Percentiles rank a stretch among this genome's conserved stretches.
Evolutionary conservation across 2,113 vertebrate genomes (phyloP).

Genomic region (Pampusana beccarii): DNA sequence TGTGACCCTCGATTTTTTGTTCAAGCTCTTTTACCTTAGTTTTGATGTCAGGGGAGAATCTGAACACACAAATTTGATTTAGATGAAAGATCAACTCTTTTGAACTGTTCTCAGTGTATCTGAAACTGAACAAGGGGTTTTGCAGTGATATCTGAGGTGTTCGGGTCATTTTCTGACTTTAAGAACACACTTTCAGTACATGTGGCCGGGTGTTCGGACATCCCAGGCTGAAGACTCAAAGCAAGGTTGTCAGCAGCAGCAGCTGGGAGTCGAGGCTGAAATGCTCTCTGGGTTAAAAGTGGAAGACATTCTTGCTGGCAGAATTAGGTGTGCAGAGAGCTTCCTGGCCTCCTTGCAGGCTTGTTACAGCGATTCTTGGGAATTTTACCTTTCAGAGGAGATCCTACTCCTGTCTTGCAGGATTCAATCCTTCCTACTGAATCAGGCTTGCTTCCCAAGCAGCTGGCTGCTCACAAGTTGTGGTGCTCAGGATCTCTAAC

Average conservation of each 20-base stretch:
- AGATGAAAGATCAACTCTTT: not conserved
- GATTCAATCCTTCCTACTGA: not conserved
- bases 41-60: not conserved
- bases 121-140: not conserved
- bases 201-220: not conserved
- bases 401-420: not conserved
- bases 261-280: not conserved
- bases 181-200: not conserved
- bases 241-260: not conserved
- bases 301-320: not conserved
- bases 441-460: not conserved
- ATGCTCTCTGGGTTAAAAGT: not conserved
- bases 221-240: not conserved
- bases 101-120: not conserved
- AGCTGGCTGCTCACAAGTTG: not conserved
- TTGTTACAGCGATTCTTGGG: not conserved
- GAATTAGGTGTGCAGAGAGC: not conserved
- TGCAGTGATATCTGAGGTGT: not conserved
- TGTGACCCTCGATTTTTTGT: not conserved
- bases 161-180: not conserved
- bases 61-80: not conserved
- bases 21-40: not conserved
- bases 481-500: not conserved
- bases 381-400: not conserved
- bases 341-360: not conserved